phyloP scores from a whole-genome alignment of 1,140 invertebrate species.

The Penaeus indicus region DNA sequence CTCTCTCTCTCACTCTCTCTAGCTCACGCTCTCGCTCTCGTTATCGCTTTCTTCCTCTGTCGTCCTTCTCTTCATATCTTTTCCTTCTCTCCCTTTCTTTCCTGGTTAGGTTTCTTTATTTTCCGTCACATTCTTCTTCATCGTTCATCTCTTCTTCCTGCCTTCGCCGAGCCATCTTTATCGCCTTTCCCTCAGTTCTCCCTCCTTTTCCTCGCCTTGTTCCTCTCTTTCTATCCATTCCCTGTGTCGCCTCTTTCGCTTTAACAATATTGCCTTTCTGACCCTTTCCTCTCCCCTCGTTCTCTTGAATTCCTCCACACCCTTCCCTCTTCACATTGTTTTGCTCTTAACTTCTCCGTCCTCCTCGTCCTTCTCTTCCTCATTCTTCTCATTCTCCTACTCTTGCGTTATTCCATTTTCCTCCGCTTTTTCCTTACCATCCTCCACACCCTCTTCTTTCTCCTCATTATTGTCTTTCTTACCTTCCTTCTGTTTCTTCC shows the following conservation, averaged over 20 bases:
- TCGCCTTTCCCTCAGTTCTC: not conserved
- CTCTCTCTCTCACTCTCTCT: not conserved
- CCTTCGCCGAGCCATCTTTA: not conserved
- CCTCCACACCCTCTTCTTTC: constrained; percentile 27
- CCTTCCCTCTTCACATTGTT: no score
- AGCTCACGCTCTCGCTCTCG: not conserved
- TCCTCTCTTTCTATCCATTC: not conserved
- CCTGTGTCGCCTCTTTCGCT: not conserved
- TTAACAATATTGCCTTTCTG: no score
- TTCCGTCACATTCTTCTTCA: not conserved
- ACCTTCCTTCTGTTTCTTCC: not conserved
- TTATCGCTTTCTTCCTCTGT: not conserved
- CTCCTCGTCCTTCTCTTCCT: not conserved
- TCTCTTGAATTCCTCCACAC: no score
- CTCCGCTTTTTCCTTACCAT: not conserved
- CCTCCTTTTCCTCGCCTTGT: not conserved
- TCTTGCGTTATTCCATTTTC: not conserved
- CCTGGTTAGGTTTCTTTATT: not conserved
- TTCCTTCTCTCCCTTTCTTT: not conserved
- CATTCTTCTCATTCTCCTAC: not conserved
- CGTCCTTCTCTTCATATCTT: not conserved
- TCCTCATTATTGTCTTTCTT: not conserved
- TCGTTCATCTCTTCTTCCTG: not conserved
- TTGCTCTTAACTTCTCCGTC: not conserved
- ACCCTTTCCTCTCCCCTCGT: no score